Evolutionary conservation across 2,113 vertebrate species (phyloP), one percentile per base, ranked within the genome.

Genomic region (Ochotona princeps): DNA sequence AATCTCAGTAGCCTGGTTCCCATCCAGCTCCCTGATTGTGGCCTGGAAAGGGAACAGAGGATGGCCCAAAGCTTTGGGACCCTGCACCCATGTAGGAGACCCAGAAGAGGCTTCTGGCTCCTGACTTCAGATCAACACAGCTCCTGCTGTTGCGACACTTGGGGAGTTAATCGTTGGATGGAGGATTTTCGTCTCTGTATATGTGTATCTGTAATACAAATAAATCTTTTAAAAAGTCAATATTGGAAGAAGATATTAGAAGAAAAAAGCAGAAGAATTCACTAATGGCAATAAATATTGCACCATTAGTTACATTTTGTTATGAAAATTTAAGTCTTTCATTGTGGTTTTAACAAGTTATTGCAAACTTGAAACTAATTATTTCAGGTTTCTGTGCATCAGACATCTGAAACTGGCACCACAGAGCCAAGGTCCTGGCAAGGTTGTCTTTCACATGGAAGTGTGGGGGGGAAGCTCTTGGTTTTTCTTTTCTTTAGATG

Each of bases 261-360:
- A 73, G 3, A 8, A 83, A 91, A 0, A 9, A 57, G 70, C 76
- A 80, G 10, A 1, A 5, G n/a, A 83, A 70, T 44, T 54, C n/a
- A 21, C 6, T 44, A 44, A 44, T 60, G 35, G 14, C 47, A 57
- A 63, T 10, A 32, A 7, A 18, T 30, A 13, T 2, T 4, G 5
- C 32, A 0, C 5, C 15, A 2, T 0, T 25, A 38, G 63, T 21
- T 20, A 30, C 20, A 47, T 38, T 20, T 26, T 32, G 17, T 0
- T n/a, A 17, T 47, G 9, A 15, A 20, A n/a, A 1, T 12, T 2
- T 87, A 49, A 0, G 3, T 73, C 81, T 93, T 30, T 2, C 61
- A 17, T 57, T 9, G 28, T n/a, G 74, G 25, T 26, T 70, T 0
- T 23, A n/a, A 80, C 47, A 78, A 79, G 73, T 87, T 49, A 84